Evolutionary conservation across 2,797 vertebrate genomes (phyloP), one percentile per base, ranked within the genome.

Genomic region (Spheniscus humboldti): DNA sequence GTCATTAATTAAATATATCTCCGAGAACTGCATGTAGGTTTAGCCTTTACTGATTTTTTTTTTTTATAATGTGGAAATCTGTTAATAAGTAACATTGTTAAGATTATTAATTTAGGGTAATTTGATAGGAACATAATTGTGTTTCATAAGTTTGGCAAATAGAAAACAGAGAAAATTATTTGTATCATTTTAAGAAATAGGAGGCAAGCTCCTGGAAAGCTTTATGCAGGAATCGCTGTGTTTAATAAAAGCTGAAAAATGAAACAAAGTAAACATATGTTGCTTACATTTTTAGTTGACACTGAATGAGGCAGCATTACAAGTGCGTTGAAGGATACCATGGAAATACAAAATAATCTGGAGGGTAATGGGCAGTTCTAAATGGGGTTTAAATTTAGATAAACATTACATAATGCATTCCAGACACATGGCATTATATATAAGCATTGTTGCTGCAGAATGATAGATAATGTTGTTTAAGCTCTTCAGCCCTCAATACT

Each of bases 291-390:
- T 91, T 79, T 45, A 72, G 30, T 79, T 94, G 43, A 68, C 48
- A 81, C 16, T 53, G 75, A 82, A 73, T 81, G 63, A 93, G 45
- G 24, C 75, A 78, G 50, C 50, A 52, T 89, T 95, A 25, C 37
- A 89, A 92, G 39, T 69, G 27, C 1, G 0, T 82, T 68, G 75
- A 93, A 92, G 45, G 68, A 71, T 92, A 39, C 66, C 37, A 19
- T 89, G 71, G 71, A 91, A 96, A 92, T 92, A 55, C 27, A 80
- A 68, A 91, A 85, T 96, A 85, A 96, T 95, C 88, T 75, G 77
- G 15, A 91, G 60, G 18, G 71, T 86, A 90, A 95, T 89, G 63
- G 88, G 43, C 59, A 87, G 52, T 82, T 95, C 37, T 91, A 85
- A 94, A 87, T 64, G 53, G 48, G 27, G 12, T 91, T 94, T 94